Conservation (phyloP, 2,888 invertebrate species). For the Onthophagus sagittarius region DNA sequence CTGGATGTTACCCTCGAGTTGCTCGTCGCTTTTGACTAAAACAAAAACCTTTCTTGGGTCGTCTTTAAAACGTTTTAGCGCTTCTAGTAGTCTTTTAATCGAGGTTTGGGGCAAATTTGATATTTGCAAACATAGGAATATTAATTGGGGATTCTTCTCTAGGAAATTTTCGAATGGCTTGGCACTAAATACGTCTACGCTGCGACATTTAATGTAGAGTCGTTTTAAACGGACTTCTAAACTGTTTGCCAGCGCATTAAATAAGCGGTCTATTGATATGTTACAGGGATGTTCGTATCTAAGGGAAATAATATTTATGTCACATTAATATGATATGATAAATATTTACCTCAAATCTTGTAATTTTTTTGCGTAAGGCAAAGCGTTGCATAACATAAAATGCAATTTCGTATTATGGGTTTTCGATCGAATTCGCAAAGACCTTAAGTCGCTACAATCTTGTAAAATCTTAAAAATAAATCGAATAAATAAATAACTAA, state of each 20-base stretch:
- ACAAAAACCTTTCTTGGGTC: neutral
- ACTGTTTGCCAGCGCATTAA: neutral
- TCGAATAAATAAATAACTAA: neutral
- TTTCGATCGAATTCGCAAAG: neutral
- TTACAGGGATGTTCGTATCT: neutral
- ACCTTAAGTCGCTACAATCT: neutral
- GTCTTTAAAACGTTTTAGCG: neutral
- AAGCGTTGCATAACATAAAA: neutral
- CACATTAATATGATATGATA: neutral
- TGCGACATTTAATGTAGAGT: neutral
- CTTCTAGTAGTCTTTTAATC: neutral
- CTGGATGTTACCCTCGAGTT: neutral
- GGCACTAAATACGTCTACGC: neutral
- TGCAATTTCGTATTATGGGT: neutral
- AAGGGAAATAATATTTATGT: neutral
- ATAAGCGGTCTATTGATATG: neutral
- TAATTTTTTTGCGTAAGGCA: neutral
- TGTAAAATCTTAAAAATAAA: neutral
- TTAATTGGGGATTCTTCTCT: neutral
- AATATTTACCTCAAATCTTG: neutral
- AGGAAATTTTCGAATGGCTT: neutral
- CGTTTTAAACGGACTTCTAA: neutral
- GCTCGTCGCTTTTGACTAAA: neutral
- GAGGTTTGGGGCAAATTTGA: neutral
- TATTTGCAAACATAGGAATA: neutral